A percentile compares a stretch with the other conserved stretches of the same genome.
Evolutionary conservation across 2,888 invertebrate species (phyloP).

Genomic region (Fabriciana adippe): DNA sequence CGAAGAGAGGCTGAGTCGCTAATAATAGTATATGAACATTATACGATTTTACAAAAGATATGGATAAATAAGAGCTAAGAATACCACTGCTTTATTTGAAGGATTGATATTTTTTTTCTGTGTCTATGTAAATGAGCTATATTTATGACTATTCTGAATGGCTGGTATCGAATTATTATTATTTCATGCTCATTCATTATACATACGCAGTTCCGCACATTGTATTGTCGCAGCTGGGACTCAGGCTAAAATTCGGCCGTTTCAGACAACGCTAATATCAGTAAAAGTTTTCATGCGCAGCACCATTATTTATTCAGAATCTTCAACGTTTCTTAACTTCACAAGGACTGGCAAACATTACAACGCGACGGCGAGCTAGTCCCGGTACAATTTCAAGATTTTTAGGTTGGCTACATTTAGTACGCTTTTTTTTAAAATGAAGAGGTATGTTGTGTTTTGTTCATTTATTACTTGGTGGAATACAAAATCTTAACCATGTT

Average conservation of each 20-base stretch:
- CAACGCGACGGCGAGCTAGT: slow-evolving; percentile 11
- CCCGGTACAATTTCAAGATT: slow-evolving; percentile 20
- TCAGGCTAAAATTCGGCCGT: slow-evolving; percentile 59
- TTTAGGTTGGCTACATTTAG: slow-evolving; percentile 20
- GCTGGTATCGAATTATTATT: slow-evolving; percentile 37
- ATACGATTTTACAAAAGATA: too few species aligned
- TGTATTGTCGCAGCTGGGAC: slow-evolving; percentile 55
- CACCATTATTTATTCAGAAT: slow-evolving; percentile 68
- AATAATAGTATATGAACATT: too few species aligned
- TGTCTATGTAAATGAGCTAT: slow-evolving; percentile 9
- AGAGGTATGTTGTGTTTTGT: slow-evolving; percentile 32
- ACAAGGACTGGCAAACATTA: slow-evolving; percentile 45
- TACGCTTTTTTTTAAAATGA: slow-evolving; percentile 31
- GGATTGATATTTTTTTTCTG: slow-evolving; percentile 27
- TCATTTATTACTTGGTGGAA: slow-evolving; percentile 42
- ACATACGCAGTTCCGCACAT: slow-evolving; percentile 37
- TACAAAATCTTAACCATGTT: slow-evolving; percentile 22
- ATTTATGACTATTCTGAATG: slow-evolving; percentile 25
- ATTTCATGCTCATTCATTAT: slow-evolving; percentile 35
- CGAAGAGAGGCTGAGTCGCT: too few species aligned
- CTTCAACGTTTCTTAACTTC: slow-evolving; percentile 53
- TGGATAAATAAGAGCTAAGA: too few species aligned
- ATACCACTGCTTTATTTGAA: slow-evolving; percentile 10
- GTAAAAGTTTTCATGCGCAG: slow-evolving; percentile 62
- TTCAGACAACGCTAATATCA: slow-evolving; percentile 70